Percentiles rank a stretch among this genome's conserved stretches.
Evolutionary conservation across 2,797 vertebrate species (phyloP).

Genomic region (Mallotus villosus): DNA sequence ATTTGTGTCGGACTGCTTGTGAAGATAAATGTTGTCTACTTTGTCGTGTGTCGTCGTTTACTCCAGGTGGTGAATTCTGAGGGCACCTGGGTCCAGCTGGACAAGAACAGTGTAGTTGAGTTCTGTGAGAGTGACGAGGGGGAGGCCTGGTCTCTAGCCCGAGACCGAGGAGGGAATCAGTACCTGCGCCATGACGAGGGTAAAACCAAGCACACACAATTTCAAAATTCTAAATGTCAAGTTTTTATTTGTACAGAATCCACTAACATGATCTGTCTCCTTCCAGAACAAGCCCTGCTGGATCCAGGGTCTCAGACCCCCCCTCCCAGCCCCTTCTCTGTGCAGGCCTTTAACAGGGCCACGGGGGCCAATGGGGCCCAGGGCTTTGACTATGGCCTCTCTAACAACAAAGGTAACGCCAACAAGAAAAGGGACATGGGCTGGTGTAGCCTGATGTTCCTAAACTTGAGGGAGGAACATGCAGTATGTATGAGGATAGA

Average conservation of each 20-base stretch:
- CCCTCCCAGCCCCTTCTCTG: conserved; percentile 95
- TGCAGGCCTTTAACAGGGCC: conserved; percentile 91
- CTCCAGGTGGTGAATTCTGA: conserved; percentile 96
- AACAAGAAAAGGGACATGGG: background rate
- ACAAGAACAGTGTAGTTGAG: conserved; percentile 99
- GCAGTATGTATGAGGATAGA: background rate
- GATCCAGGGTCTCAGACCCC: conserved; percentile 93
- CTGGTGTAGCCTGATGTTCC: background rate
- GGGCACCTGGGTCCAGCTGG: conserved; percentile 98
- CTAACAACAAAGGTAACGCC: conserved; percentile 95
- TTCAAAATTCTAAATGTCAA: background rate
- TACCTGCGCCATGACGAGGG: conserved; percentile 97
- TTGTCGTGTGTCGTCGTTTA: conserved; percentile 61
- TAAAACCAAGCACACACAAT: conserved; percentile 61
- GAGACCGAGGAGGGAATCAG: conserved; percentile 95
- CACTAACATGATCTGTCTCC: background rate
- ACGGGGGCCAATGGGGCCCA: conserved; percentile 85
- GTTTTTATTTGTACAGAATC: background rate
- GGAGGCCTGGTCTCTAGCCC: conserved; percentile 97
- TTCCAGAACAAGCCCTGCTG: conserved; percentile 87
- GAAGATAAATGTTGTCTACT: background rate
- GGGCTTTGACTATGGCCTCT: conserved; percentile 97
- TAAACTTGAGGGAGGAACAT: background rate
- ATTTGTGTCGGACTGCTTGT: background rate
- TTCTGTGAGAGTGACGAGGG: conserved; percentile 99